Evolutionary conservation across 1,140 invertebrate species (phyloP).

Genomic region (Bombus cullumanus): DNA sequence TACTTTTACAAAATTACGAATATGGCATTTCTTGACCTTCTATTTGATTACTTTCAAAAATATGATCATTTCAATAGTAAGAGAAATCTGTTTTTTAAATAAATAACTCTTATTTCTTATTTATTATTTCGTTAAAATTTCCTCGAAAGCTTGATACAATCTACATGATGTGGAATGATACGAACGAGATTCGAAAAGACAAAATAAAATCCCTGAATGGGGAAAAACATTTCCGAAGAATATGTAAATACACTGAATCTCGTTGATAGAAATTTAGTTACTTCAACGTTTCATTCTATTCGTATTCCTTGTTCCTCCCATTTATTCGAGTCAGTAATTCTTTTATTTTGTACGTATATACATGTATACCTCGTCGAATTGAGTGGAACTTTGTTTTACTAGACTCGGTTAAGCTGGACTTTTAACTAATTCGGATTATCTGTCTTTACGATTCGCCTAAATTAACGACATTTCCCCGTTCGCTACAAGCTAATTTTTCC

Average conservation of each 20-base stretch:
- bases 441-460: slow-evolving; percentile 4
- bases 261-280: neutral
- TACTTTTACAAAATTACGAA: neutral
- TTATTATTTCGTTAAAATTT: neutral
- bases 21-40: neutral
- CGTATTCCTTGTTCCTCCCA: neutral
- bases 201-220: neutral
- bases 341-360: neutral
- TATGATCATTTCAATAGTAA: neutral
- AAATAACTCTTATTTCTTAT: neutral
- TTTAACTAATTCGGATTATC: slow-evolving; percentile 11
- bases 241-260: neutral
- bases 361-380: neutral
- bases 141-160: neutral
- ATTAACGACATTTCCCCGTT: slow-evolving; percentile 16
- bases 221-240: neutral
- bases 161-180: neutral
- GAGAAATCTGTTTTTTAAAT: neutral
- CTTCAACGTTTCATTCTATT: neutral
- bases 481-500: slow-evolving; percentile 3
- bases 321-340: neutral
- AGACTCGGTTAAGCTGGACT: neutral
- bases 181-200: neutral
- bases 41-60: neutral
- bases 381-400: neutral